These are phyloP conservation scores for Platalea minor DNA, from an alignment of 2,797 vertebrate genomes.

Conservation along the genomic window DNA sequence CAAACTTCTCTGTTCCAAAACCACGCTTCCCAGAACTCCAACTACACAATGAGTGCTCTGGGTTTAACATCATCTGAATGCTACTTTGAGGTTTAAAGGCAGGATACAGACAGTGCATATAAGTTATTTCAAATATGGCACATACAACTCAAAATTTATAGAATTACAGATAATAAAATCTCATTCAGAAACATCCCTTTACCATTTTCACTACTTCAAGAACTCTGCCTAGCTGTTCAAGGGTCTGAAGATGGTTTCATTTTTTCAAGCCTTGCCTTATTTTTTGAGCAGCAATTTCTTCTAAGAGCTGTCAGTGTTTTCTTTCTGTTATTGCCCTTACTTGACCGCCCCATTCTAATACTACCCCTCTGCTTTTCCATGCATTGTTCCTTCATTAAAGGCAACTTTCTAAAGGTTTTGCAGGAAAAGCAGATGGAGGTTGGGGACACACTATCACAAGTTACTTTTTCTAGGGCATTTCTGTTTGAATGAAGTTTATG, in stretches of 20 bases:
- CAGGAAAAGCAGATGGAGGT: not conserved
- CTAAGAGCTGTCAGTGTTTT: not conserved
- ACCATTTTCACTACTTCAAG: not conserved
- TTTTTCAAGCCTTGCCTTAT: not conserved
- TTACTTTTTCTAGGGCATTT: not conserved
- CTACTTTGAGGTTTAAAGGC: not conserved
- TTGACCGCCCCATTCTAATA: not conserved
- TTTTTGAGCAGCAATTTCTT: not conserved
- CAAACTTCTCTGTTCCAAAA: not conserved
- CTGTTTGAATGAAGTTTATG: not conserved
- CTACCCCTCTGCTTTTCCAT: not conserved
- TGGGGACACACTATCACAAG: rapidly evolving
- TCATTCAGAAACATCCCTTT: not conserved
- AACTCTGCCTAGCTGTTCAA: not conserved
- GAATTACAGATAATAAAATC: not conserved
- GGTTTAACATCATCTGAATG: not conserved
- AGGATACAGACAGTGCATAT: not conserved
- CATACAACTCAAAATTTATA: not conserved
- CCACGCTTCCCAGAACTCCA: not conserved
- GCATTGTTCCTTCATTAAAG: not conserved
- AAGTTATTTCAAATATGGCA: not conserved
- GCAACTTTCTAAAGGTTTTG: not conserved
- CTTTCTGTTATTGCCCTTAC: not conserved
- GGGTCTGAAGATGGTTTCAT: not conserved
- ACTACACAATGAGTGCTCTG: not conserved